Base-by-base conservation (phyloP, 2,797 vertebrate species). In the Pangasius krempfi region DNA sequence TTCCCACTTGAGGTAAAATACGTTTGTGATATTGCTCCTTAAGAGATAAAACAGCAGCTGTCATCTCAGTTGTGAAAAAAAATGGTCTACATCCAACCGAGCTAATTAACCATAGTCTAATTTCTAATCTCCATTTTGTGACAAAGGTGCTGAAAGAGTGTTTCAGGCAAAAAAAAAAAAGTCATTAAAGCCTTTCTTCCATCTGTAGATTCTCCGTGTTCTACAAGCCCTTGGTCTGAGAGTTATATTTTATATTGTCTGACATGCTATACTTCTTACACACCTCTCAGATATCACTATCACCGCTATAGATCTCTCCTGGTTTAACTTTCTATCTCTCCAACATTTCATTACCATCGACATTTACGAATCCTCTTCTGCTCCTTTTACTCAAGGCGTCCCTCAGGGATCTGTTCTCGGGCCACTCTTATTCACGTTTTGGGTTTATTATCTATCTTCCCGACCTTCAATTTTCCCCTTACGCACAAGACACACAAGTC, bases 331-430 rank as follows among this genome's bases (percentile, higher is more conserved):
- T 73, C 47, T 44, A 75, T 75, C 72, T 75, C 72, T 79, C 27
- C 52, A 37, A 12, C 52, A 80, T 58, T 80, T 80, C 30, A 80
- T 58, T 80, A 56, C 8, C 18, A 56, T 33, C 4, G 47, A 79
- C 76, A 33, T 79, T 56, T 80, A 79, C 1, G 18, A 30, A 79
- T 79, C 18, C 78, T 80, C 30, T 52, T 16, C 78, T 54, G 78
- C 52, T 22, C n/a, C 52, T 56, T 56, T 80, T 33, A 33, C 76
- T 80, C 76, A 2, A 18, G 52, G 30, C 9, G 4, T 22, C 30
- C 78, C 78, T 56, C 78, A 80, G 52, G 78, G 78, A 58, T 56
- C n/a, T 20, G 78, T 56, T 80, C 78, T 56, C 30, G 30, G 76
- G 52, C 30, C 50, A 22, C 7, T 56, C 52, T 37, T 22, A 10